These are phyloP conservation scores for Anticlea derivata DNA, from an alignment of 2,888 invertebrate species.

Conservation along the genomic window DNA sequence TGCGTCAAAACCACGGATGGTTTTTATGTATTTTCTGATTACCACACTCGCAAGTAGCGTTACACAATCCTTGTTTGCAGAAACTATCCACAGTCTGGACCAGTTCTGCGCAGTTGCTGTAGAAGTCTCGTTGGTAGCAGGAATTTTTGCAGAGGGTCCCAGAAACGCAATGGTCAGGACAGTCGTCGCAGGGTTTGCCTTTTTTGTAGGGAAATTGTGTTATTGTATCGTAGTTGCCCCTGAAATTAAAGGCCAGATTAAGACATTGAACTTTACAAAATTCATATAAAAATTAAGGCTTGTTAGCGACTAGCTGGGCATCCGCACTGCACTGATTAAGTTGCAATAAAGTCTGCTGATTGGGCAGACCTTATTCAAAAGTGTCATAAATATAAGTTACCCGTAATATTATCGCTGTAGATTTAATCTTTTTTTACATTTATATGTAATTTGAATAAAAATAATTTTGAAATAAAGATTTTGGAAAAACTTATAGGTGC, in stretches of 20 bases:
- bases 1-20: slow-evolving; percentile 45
- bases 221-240: slow-evolving; percentile 87
- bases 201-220: slow-evolving; percentile 87
- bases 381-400: no score
- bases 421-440: no score
- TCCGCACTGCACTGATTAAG: no score
- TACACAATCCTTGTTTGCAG: slow-evolving; percentile 84
- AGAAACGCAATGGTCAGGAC: slow-evolving; percentile 85
- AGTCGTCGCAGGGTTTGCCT: slow-evolving; percentile 86
- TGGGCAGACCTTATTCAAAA: no score
- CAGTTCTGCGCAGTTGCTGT: slow-evolving; percentile 89
- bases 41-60: slow-evolving; percentile 89
- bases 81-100: slow-evolving; percentile 58
- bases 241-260: slow-evolving; percentile 57
- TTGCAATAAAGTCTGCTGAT: no score
- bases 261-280: no score
- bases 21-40: slow-evolving; percentile 74
- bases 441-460: no score
- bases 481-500: no score
- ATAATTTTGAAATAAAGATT: no score
- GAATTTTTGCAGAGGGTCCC: slow-evolving; percentile 89
- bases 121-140: slow-evolving; percentile 87
- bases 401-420: no score
- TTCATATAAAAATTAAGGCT: neutral
- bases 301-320: no score